phyloP scores from a whole-genome alignment of 2,797 vertebrate genomes.

The Rhinophrynus dorsalis region DNA sequence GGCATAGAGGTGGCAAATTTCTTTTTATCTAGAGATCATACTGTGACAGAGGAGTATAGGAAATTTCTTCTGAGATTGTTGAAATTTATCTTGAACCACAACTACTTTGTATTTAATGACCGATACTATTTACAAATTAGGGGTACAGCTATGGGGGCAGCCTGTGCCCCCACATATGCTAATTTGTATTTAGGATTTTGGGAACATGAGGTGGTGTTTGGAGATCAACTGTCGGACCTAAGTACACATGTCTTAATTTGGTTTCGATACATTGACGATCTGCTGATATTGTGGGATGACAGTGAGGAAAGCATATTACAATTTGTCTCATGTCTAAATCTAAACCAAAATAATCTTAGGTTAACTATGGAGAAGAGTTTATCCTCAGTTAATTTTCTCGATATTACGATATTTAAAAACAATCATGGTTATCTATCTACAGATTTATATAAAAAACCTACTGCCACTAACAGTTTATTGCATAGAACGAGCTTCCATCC shows the following conservation, averaged over 20 bases:
- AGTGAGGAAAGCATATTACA: neutral
- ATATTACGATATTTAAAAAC: neutral
- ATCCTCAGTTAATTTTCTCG: neutral
- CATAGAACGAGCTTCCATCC: neutral
- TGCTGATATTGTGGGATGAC: neutral
- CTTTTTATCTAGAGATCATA: neutral
- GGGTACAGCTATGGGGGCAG: too few relatives aligned
- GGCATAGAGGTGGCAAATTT: neutral
- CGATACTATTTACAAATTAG: neutral
- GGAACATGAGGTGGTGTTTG: neutral
- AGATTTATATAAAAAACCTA: neutral
- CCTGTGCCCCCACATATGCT: neutral
- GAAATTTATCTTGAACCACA: neutral
- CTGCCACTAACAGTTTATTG: neutral
- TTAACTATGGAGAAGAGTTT: neutral
- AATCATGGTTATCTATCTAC: neutral
- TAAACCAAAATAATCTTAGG: neutral
- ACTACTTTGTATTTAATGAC: neutral
- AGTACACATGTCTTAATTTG: neutral
- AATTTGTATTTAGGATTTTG: neutral
- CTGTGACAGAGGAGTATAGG: neutral
- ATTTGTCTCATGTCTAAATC: neutral
- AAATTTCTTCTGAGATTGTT: neutral
- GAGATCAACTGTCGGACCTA: neutral
- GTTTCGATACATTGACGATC: neutral